Evolutionary conservation across 2,113 vertebrate genomes (phyloP), one percentile per base, ranked within the genome.

Genomic region (Vimba vimba): DNA sequence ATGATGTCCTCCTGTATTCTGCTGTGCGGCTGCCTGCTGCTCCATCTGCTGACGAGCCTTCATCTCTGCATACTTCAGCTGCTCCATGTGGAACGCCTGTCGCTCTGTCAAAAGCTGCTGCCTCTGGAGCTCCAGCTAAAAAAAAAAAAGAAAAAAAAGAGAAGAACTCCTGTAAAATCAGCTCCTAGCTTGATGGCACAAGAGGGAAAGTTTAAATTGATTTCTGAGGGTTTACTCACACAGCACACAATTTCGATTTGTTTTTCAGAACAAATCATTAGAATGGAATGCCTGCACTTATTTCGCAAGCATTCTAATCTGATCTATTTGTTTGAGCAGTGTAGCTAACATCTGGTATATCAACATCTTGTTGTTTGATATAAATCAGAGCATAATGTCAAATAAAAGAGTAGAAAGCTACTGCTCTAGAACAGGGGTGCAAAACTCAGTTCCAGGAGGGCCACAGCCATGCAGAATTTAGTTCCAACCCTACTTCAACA

Each of bases 11-110:
- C 64, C 86, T 0, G 93, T 86, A 3, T 81, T 83, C 25, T 90
- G 87, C 45, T 93, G 92, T 0, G 95, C 93, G 77, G 96, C 92
- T 85, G 96, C 93, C 66, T 97, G 96, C 91, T 99, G 97, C 89
- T 99, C 98, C 95, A 99, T 96, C 93, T 99, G 98, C 93, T 99
- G 98, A 0, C 98, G 94, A 4, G 98, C 98, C 87, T 98, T 95
- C 47, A 99, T 89, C 86, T 99, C 98, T 0, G 98, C 98, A 0
- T 99, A 99, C n/a, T 98, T 99, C 25, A 99, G 95, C 94, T 99
- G 98, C 89, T 99, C 98, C 98, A 99, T 98, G 96, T 99, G 98
- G 91, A 99, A 99, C 3, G 97, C 97, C 93, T 99, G 97, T 1
- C 98, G 95, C 84, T 99, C 98, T 0, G 97, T 98, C 86, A 99